Evolutionary conservation across 2,888 invertebrate species (phyloP), one percentile per base, ranked within the genome.

Genomic region (Epicampocera succincta): DNA sequence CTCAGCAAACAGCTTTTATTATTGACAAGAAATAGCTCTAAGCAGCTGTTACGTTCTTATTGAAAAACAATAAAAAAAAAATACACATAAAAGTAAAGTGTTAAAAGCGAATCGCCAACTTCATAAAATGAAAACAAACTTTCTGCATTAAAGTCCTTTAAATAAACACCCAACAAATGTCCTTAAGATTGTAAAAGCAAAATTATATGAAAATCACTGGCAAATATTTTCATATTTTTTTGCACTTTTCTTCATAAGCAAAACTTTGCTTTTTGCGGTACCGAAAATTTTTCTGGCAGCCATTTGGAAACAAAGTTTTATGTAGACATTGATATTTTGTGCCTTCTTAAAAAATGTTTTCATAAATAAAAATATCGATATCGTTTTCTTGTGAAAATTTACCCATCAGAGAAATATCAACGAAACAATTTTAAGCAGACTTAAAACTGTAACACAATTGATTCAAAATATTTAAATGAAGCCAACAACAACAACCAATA

Each of bases 321-420:
- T 63, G 52, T 66, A 61, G 73, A 68, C 73, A 79, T 73, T 73
- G 79, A 68, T 66, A 74, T 66, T 73, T 72, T 44, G 50, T 60
- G 61, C 46, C 60, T 54, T 52, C 52, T 68, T 66, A 58, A 66
- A n/a, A 48, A 48, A 58, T 48, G 40, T 66, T n/a, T 40, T 3
- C 38, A 50, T 65, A n/a, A n/a, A 52, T 17, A 58, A 71, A 48
- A 56, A 29, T 58, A 56, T 71, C 58, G 40, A 48, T 38, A 71
- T 56, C 19, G 15, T 58, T 38, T 19, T 9, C 15, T 56, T 33
- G 21, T 48, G 25, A 15, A 40, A 71, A 58, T 54, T 21, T 33
- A 44, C 21, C 42, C 29, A 52, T 29, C 19, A 73, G 44, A 65
- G 44, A 73, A 61, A 72, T 29, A 46, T 48, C 1, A 17, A 56